Conservation (phyloP, 1,140 invertebrate species). For the Drosophila tristis region DNA sequence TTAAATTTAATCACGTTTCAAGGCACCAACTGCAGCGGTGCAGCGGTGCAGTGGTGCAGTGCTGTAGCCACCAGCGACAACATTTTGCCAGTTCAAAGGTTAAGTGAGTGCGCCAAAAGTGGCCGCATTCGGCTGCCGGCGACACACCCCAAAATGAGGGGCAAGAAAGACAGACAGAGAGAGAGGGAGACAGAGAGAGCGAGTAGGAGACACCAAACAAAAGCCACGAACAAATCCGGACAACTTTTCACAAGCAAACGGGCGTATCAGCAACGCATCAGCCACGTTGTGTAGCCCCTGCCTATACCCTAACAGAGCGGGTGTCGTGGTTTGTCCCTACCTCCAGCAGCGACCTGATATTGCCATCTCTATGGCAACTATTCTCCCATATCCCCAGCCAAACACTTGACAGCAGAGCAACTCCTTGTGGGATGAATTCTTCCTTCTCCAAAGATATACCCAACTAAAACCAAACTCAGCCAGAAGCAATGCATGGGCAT, state of each 20-base stretch:
- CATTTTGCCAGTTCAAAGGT: slow-evolving; percentile 74
- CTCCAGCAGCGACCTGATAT: too few species aligned
- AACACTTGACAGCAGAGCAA: too few species aligned
- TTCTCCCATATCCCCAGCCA: too few species aligned
- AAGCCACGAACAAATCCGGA: slow-evolving; percentile 14
- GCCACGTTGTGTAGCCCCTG: slow-evolving; percentile 51
- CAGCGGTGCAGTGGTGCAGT: slow-evolving; percentile 1
- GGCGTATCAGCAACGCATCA: slow-evolving; percentile 73
- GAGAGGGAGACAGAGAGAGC: slow-evolving; percentile 1
- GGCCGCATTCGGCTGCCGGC: slow-evolving; percentile 71
- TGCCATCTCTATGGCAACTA: too few species aligned
- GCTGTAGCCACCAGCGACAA: slow-evolving; percentile 34
- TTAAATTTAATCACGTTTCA: slow-evolving; percentile 82
- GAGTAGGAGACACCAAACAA: not conserved
- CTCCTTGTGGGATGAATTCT: too few species aligned
- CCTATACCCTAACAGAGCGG: not conserved
- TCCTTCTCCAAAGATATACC: too few species aligned
- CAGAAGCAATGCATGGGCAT: too few species aligned
- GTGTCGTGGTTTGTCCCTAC: too few species aligned
- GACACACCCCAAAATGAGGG: slow-evolving; percentile 68
- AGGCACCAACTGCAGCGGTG: slow-evolving; percentile 34
- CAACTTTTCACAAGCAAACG: slow-evolving; percentile 49
- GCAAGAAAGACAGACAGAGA: not conserved
- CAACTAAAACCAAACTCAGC: too few species aligned
- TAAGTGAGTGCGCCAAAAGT: slow-evolving; percentile 78